Evolutionary conservation across 1,140 invertebrate genomes (phyloP), one percentile per base, ranked within the genome.

Genomic region (Thrips palmi): DNA sequence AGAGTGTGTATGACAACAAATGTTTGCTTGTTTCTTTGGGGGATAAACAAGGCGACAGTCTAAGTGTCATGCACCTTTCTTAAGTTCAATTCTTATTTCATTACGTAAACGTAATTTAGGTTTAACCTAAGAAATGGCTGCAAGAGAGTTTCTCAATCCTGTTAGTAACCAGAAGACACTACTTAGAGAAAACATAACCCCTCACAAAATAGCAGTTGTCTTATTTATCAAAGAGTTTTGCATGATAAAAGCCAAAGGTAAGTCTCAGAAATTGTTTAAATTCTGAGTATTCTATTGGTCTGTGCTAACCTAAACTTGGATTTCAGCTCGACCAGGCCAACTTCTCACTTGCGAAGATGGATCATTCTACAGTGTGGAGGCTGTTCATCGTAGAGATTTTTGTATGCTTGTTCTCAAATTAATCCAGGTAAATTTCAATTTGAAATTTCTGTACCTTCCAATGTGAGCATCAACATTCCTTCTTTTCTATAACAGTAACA

Each of bases 381-480:
- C 45, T 14, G 5, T 23, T 21, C 22, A 37, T 19, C 27, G 40
- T 14, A 47, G 66, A 33, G 62, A 68, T 47, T 74, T 74, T 49
- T 72, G 68, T 47, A 64, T 73, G 49, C 52, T 69, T 1, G 56
- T 69, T 5, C 50, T 74, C 24, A 71, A 73, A 47, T 48, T 75
- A 8, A 66, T 73, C 44, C 71, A 75, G 54, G 68, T 69, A 52
- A 25, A 14, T 7, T 25, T 18, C 12, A 21, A 24, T 37, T 25
- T 6, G 32, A 17, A 33, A 11, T 36, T 37, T 35, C 2, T 17
- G 32, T 37, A 37, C 41, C 18, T 25, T 29, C 12, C 22, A 15
- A 42, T 14, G 3, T 10, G 15, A 8, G 23, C 14, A 23, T 21
- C 11, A 6, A 15, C 15, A 37, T 25, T 32, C 20, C 28, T 25